Conservation (phyloP, 2,888 invertebrate species). For the Melinopterus prodromus region DNA sequence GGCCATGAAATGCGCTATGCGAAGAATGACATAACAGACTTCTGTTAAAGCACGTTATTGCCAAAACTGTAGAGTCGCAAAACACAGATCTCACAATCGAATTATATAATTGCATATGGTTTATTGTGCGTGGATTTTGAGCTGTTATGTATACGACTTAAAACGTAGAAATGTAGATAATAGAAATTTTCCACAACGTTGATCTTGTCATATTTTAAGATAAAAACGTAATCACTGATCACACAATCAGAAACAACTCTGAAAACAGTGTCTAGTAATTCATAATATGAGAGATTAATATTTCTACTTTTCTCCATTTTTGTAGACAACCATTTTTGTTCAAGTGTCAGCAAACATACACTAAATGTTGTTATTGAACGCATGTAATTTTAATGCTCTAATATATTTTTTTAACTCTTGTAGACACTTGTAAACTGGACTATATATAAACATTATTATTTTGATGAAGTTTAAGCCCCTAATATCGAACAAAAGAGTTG, state of each 20-base stretch:
- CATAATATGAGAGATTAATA: neutral
- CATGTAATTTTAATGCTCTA: too few species aligned
- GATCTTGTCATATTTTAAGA: neutral
- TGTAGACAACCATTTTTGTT: too few species aligned
- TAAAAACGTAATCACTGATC: neutral
- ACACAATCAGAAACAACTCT: neutral
- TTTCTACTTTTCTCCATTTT: neutral
- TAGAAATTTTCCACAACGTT: neutral
- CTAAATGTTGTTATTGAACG: too few species aligned
- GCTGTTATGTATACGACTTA: neutral
- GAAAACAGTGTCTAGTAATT: neutral
- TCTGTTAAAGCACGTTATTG: neutral
- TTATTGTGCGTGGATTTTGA: neutral
- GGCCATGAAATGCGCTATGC: neutral
- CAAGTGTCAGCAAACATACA: too few species aligned
- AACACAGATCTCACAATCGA: neutral
- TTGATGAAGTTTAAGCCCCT: too few species aligned
- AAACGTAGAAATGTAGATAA: neutral
- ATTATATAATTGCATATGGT: neutral
- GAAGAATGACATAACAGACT: neutral
- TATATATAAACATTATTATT: too few species aligned
- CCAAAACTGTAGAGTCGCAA: neutral
- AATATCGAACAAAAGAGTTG: too few species aligned
- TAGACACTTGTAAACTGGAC: too few species aligned
- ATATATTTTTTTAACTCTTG: too few species aligned